Evolutionary conservation across 2,888 invertebrate species (phyloP).

Genomic region (Lacanobia wlatinum): DNA sequence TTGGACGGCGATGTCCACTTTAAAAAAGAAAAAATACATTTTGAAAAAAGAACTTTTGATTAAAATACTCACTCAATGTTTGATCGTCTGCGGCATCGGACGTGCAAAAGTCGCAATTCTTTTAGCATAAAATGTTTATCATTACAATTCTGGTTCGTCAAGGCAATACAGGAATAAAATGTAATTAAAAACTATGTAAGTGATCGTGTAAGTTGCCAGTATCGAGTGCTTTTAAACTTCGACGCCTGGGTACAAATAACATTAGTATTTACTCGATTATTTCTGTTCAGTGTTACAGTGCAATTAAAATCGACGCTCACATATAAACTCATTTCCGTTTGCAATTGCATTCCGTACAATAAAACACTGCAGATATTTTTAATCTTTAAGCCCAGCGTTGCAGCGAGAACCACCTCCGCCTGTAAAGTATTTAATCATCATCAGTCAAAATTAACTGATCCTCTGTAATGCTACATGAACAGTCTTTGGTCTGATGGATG

Average conservation of each 20-base stretch:
- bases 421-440: constrained; percentile 25
- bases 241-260: constrained; percentile 27
- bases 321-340: constrained; percentile 48
- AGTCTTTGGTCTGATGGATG: background rate
- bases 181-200: constrained; percentile 51
- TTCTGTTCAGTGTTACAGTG: constrained; percentile 25
- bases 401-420: background rate
- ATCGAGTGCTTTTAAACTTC: constrained; percentile 21
- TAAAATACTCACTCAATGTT: constrained; percentile 42
- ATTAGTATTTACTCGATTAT: constrained; percentile 10
- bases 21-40: constrained; percentile 51
- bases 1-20: constrained; percentile 72
- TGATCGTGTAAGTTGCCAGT: constrained; percentile 17
- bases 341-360: constrained; percentile 31
- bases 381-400: constrained; percentile 7
- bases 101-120: constrained; percentile 23
- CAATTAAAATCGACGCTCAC: constrained; percentile 48
- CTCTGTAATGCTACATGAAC: background rate
- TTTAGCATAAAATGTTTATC: constrained; percentile 36
- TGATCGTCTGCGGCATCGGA: constrained; percentile 7
- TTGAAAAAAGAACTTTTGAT: constrained; percentile 34
- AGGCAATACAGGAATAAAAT: constrained; percentile 26
- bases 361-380: constrained; percentile 34
- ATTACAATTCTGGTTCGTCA: constrained; percentile 37
- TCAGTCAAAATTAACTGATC: constrained; percentile 16